phyloP scores from a whole-genome alignment of 1,140 invertebrate species.

The Anastatus disparis region DNA sequence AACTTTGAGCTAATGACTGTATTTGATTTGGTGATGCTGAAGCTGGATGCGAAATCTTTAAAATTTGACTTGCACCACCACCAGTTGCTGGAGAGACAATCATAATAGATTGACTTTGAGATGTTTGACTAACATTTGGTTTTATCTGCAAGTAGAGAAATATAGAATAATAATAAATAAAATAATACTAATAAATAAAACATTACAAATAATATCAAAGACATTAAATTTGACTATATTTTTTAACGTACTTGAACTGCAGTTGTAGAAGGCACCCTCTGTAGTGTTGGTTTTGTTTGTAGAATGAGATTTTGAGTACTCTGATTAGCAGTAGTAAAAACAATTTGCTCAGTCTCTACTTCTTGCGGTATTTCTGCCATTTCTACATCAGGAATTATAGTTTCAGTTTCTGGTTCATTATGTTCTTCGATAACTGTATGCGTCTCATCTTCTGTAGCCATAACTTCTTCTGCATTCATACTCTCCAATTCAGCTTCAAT shows the following conservation, averaged over 20 bases:
- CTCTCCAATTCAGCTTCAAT: conserved; percentile 65
- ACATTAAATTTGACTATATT: background rate
- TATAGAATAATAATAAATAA: conserved; percentile 10
- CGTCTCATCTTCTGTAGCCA: conserved; percentile 58
- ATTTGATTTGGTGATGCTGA: conserved; percentile 60
- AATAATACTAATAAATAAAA: conserved; percentile 17
- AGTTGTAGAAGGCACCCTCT: conserved; percentile 52
- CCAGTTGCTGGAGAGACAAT: conserved; percentile 62
- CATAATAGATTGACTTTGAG: conserved; percentile 65
- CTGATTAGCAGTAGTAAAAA: conserved; percentile 59
- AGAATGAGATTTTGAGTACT: conserved; percentile 61
- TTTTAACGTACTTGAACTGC: conserved; percentile 53
- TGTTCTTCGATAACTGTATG: conserved; percentile 45
- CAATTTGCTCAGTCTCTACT: conserved; percentile 55
- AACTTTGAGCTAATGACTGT: conserved; percentile 62
- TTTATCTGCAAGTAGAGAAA: conserved; percentile 53
- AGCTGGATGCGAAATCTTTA: conserved; percentile 65
- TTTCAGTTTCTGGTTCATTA: conserved; percentile 53
- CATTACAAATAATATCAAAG: background rate
- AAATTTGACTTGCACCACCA: conserved; percentile 61
- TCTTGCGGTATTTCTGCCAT: conserved; percentile 58
- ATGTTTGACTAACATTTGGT: conserved; percentile 48
- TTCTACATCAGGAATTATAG: conserved; percentile 58
- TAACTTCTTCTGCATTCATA: conserved; percentile 64
- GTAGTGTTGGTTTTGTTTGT: conserved; percentile 62